phyloP scores from a whole-genome alignment of 2,797 vertebrate species.

The Sebastes alutus region DNA sequence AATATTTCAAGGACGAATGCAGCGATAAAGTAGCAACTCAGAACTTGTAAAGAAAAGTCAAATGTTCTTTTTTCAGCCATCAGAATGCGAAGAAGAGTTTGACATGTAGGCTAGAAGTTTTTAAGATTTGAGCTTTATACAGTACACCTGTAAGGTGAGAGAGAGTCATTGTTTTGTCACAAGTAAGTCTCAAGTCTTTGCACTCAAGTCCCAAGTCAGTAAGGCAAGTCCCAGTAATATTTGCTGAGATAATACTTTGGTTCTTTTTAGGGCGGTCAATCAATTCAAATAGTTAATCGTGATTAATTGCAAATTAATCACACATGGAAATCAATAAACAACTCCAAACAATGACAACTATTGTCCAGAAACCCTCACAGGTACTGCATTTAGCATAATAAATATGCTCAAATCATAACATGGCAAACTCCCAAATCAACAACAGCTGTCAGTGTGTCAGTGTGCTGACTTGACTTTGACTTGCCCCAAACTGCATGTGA shows the following conservation, averaged over 20 bases:
- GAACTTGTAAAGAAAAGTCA: not conserved
- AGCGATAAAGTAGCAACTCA: not conserved
- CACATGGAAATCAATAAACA: too few species aligned
- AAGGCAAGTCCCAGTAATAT: not conserved
- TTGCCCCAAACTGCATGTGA: too few species aligned
- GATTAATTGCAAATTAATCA: too few species aligned
- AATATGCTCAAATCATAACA: too few species aligned
- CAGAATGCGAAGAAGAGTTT: not conserved
- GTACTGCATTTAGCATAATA: too few species aligned
- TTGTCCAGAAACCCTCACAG: too few species aligned
- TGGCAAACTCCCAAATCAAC: too few species aligned
- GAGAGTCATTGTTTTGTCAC: accelerated
- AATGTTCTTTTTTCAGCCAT: not conserved
- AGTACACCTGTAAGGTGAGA: not conserved
- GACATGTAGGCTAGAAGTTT: not conserved
- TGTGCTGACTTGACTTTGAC: too few species aligned
- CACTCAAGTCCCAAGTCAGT: not conserved
- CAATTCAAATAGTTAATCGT: too few species aligned
- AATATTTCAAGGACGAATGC: not conserved
- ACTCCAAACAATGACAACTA: too few species aligned
- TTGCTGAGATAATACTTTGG: not conserved
- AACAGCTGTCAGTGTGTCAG: too few species aligned
- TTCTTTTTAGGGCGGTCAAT: not conserved
- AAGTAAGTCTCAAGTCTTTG: not conserved
- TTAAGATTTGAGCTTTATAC: not conserved